These are phyloP conservation scores for Myotis daubentonii DNA, from an alignment of 2,797 vertebrate species.

Conservation along the genomic window DNA sequence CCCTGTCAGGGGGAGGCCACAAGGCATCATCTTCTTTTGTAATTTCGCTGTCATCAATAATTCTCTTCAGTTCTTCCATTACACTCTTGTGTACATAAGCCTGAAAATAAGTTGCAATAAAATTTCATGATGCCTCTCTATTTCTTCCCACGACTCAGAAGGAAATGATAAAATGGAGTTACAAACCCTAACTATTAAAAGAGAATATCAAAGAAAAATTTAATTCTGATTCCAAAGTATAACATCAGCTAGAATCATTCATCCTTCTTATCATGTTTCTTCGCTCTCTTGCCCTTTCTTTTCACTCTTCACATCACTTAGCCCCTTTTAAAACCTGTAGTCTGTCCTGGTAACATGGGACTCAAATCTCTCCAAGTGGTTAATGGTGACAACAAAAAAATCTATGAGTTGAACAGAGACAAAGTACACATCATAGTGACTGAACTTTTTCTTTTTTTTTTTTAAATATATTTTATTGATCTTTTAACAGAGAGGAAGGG, in stretches of 20 bases:
- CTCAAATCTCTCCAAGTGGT: not conserved
- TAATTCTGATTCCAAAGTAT: slow-evolving; percentile 31
- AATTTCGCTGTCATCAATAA: slow-evolving; percentile 99
- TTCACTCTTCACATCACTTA: not conserved
- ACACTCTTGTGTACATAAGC: slow-evolving; percentile 98
- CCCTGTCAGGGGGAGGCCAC: slow-evolving; percentile 97
- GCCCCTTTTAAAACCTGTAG: not conserved
- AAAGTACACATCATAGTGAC: not conserved
- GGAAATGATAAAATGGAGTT: not conserved
- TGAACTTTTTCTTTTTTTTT: not conserved
- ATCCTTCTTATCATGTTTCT: not conserved
- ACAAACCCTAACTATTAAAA: not conserved
- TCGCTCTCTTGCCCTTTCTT: not conserved
- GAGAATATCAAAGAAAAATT: not conserved
- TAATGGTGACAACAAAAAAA: not conserved
- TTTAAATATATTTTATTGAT: too few relatives aligned
- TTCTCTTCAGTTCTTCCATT: slow-evolving; percentile 98
- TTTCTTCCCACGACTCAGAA: not conserved
- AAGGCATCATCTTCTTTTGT: slow-evolving; percentile 98
- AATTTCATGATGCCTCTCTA: not conserved
- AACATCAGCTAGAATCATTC: not conserved
- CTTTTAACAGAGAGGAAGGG: too few relatives aligned
- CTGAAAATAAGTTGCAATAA: slow-evolving; percentile 81
- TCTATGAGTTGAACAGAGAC: not conserved
- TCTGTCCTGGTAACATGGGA: not conserved